Evolutionary conservation across 1,140 invertebrate genomes (phyloP), one percentile per base, ranked within the genome.

Genomic region (Heliothis virescens): DNA sequence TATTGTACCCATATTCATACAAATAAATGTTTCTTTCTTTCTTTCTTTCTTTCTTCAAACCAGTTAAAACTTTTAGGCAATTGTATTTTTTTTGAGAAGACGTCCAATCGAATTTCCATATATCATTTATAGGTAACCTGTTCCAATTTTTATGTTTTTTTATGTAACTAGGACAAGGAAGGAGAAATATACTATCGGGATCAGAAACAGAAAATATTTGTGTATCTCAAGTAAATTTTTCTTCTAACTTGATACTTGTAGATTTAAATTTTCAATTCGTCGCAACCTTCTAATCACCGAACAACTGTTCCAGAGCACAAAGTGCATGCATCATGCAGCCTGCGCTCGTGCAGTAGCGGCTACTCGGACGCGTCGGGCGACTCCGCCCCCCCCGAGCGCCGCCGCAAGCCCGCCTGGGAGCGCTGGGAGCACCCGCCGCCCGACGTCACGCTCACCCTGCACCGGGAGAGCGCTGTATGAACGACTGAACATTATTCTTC

Each of bases 381-480:
- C 9, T 84, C 85, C 79, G 0, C 88, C 89, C 75, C 88, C 3
- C 69, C 89, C 1, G 90, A 90, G 71, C 79, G 89, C 16, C 81
- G 86, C 7, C 79, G 86, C n/a, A 90, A 91, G 52, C 85, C 89
- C 0, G 41, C 87, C 15, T 90, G 89, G 88, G 85, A 86, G 59
- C 82, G 83, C 11, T 92, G 87, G 88, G 91, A 92, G 13, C 83
- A 82, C 0, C 90, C 90, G 9, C 92, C 91, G 0, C 92, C 92
- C 13, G 92, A 94, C 75, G 92, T 94, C 71, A 94, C 92, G 0
- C 85, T 93, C 12, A 93, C 90, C 0, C 53, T 92, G 3, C 90
- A 91, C 10, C 86, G 92, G 57, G 91, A 94, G 50, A 93, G 91
- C 65, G 91, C 91, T 59, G 90, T 94, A 34, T 92, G 81, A 90